Base-by-base conservation (phyloP, 2,113 vertebrate genomes). In the Rhinogobius similis region DNA sequence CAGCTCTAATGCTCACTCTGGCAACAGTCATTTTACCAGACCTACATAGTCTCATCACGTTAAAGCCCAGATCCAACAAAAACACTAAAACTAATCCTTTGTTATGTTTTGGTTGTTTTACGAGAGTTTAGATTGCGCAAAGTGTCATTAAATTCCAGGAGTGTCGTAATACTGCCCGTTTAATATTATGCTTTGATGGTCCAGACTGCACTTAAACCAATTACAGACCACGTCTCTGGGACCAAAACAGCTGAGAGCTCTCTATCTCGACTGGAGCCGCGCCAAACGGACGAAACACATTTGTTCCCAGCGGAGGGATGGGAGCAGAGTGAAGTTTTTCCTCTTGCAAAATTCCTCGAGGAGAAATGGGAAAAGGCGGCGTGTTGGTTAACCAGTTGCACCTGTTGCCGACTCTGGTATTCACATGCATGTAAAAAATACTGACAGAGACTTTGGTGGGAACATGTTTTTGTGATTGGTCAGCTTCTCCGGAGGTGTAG, bases 321-420 rank as follows among this genome's bases (percentile, higher is more conserved):
- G 53, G 63, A 87, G 76, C 18, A 10, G 76, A 87, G 65, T 11
- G 41, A 5, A 72, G 68, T 69, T 82, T 82, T 86, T 75, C 76
- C 82, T 73, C 70, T 81, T 4, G 65, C 82, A 83, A 76, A 82
- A 87, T 84, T 86, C 83, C 86, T 85, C 29, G 20, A 26, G 70
- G 76, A 76, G 77, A 72, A 75, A 59, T 72, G 48, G 76, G 84
- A 82, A 61, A 21, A 61, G 58, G 18, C 16, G 27, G 58, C 16
- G 29, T 8, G 58, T 86, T 84, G 80, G 87, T 75, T 86, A 86
- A 89, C 88, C 84, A 88, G 87, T 82, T 76, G 87, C 90, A 91
- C 88, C 88, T 91, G 88, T 90, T 90, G 73, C 73, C 7, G 55
- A 66, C 67, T 62, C 39, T 59, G 26, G 48, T 36, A 21, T n/a